These are phyloP conservation scores for Argyrosomus regius DNA, from an alignment of 2,797 vertebrate genomes.

Conservation along the genomic window DNA sequence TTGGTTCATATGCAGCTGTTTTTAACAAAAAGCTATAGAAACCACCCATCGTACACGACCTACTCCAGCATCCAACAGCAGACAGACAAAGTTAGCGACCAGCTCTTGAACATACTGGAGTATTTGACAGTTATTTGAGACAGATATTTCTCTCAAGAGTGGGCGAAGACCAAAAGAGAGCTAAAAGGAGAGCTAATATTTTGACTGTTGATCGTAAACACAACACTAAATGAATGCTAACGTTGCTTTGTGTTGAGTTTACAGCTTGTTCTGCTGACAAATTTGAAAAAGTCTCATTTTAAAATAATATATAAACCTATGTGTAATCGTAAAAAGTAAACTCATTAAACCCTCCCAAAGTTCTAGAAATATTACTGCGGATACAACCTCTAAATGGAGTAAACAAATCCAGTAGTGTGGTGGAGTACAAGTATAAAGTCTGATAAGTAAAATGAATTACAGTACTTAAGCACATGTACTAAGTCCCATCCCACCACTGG, in stretches of 20 bases:
- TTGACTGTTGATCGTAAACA: background rate
- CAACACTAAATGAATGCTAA: background rate
- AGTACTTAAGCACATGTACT: background rate
- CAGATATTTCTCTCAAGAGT: background rate
- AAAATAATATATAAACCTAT: too few species aligned
- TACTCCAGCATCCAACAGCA: background rate
- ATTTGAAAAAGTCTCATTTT: too few species aligned
- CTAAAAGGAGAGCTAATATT: background rate
- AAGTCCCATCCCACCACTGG: slow-evolving; percentile 3
- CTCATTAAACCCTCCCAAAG: too few species aligned
- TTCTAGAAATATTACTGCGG: background rate
- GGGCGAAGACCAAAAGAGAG: background rate
- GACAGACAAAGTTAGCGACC: background rate
- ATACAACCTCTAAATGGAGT: background rate
- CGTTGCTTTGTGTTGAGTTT: background rate
- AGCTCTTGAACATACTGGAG: background rate
- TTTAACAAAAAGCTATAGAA: too few species aligned
- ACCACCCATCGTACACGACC: too few species aligned
- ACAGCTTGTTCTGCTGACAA: too few species aligned
- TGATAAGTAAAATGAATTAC: background rate
- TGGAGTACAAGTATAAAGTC: background rate
- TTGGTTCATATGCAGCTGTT: background rate
- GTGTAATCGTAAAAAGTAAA: too few species aligned
- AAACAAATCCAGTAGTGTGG: background rate
- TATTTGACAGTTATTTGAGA: background rate